Percentiles rank a stretch among this genome's conserved stretches.
phyloP scores from a whole-genome alignment of 2,888 invertebrate genomes.

The Biston stratarius region DNA sequence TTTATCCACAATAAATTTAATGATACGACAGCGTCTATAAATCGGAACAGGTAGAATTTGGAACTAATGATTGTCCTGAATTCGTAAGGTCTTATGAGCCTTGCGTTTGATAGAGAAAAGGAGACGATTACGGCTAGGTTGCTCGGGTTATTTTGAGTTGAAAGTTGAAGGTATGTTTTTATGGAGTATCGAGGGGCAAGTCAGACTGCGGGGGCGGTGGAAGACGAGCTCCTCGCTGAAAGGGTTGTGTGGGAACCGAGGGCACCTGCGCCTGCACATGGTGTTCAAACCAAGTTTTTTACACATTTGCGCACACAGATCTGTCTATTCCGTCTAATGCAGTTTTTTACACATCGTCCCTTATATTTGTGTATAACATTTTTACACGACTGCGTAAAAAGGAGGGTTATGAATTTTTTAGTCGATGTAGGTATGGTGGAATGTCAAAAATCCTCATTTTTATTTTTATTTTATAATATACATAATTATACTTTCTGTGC shows the following conservation, averaged over 20 bases:
- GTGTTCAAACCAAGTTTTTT: slow-evolving; percentile 80
- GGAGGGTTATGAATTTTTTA: too few relatives aligned
- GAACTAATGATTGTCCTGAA: slow-evolving; percentile 68
- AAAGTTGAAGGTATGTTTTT: slow-evolving; percentile 61
- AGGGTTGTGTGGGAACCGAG: slow-evolving; percentile 87
- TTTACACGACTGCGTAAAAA: background rate
- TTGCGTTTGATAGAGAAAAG: slow-evolving; percentile 36
- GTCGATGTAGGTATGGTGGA: too few relatives aligned
- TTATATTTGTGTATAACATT: slow-evolving; percentile 50
- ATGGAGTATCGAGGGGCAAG: slow-evolving; percentile 62
- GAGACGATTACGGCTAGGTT: slow-evolving; percentile 31
- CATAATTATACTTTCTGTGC: too few relatives aligned
- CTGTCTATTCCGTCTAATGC: slow-evolving; percentile 69
- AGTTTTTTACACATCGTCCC: slow-evolving; percentile 74
- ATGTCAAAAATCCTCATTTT: too few relatives aligned
- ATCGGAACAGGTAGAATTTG: slow-evolving; percentile 85
- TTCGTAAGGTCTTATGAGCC: slow-evolving; percentile 52
- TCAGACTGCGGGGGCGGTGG: slow-evolving; percentile 62
- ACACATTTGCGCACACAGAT: slow-evolving; percentile 79
- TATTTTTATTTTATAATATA: too few relatives aligned
- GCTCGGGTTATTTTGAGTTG: slow-evolving; percentile 47
- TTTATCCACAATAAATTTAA: slow-evolving; percentile 86
- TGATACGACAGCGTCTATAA: slow-evolving; percentile 85
- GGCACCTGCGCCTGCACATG: slow-evolving; percentile 87
- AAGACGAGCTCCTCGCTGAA: slow-evolving; percentile 73